Percentiles rank a stretch among this genome's conserved stretches.
These are phyloP conservation scores for Nephrotoma flavescens DNA, from an alignment of 2,888 invertebrate species.

Conservation along the genomic window DNA sequence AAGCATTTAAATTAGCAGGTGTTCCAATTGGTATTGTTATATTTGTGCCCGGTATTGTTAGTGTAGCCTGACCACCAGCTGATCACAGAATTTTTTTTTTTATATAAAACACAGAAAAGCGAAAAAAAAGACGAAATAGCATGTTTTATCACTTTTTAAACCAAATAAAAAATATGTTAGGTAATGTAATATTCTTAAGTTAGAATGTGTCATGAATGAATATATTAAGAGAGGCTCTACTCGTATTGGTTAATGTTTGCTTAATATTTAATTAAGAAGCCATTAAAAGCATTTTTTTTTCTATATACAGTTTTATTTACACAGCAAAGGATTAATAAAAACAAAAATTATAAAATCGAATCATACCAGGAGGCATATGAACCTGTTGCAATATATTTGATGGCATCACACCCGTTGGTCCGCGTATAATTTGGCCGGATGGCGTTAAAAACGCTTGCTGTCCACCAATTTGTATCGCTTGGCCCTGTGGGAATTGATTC, in stretches of 20 bases:
- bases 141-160: conserved; percentile 11
- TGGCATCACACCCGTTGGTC: conserved; percentile 44
- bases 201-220: neutral
- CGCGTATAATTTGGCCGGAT: conserved; percentile 59
- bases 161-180: conserved; percentile 5
- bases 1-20: conserved; percentile 14
- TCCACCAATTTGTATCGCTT: conserved; percentile 34
- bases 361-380: conserved; percentile 46
- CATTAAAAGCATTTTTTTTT: neutral
- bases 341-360: neutral
- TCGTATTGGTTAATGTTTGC: neutral
- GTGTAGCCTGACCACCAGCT: conserved; percentile 33
- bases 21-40: conserved; percentile 38
- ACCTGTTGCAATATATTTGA: conserved; percentile 54
- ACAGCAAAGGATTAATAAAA: neutral
- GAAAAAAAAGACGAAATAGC: conserved; percentile 10
- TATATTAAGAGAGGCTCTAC: neutral
- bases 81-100: neutral
- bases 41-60: conserved; percentile 42
- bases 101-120: conserved; percentile 5
- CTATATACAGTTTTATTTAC: neutral
- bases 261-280: neutral
- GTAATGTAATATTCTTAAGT: neutral
- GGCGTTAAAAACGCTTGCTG: conserved; percentile 40
- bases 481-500: conserved; percentile 32